phyloP scores from a whole-genome alignment of 2,888 invertebrate genomes.

The Netelia inedita region DNA sequence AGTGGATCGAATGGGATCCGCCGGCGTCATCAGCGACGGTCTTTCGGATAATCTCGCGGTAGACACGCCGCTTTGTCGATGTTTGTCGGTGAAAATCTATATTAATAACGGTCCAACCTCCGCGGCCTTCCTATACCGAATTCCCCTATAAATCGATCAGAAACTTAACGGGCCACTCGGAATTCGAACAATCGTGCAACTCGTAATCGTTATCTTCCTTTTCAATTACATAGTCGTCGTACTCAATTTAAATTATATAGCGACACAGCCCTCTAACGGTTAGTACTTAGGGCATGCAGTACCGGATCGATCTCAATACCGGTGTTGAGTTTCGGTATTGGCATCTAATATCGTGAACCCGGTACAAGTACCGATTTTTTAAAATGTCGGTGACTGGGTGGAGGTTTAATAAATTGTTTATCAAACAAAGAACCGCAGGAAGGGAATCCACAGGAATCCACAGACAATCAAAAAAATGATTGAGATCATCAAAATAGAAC shows the following conservation, averaged over 20 bases:
- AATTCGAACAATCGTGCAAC: neutral
- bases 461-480: no score
- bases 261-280: no score
- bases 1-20: conserved; percentile 34
- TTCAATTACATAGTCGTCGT: neutral
- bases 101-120: neutral
- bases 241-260: neutral
- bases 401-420: no score
- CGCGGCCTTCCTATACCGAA: neutral
- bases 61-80: neutral
- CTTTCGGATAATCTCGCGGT: neutral
- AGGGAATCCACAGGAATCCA: no score
- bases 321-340: no score
- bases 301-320: no score
- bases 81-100: neutral
- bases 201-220: neutral
- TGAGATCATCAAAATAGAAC: no score
- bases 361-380: no score
- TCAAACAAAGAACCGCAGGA: no score
- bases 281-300: no score
- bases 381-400: no score
- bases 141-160: neutral
- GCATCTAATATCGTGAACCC: no score
- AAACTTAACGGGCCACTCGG: neutral
- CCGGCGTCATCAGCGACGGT: neutral